Conservation (phyloP, 1,140 invertebrate genomes). For the Eulimnadia texana region DNA sequence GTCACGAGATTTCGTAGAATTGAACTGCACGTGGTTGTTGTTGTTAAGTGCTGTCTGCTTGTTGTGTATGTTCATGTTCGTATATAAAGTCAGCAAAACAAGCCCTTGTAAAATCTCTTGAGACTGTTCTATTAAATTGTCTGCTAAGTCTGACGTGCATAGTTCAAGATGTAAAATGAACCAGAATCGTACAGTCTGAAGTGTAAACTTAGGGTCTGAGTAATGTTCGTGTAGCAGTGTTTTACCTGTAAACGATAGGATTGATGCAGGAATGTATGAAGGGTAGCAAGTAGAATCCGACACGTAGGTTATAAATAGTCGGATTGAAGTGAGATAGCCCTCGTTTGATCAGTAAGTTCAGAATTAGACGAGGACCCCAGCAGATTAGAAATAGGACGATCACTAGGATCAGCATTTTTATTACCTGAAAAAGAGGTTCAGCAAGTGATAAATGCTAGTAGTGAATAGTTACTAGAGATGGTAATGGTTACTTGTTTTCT, state of each 20-base stretch:
- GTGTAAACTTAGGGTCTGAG: no score
- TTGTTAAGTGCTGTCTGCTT: no score
- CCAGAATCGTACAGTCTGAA: no score
- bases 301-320: slow-evolving; percentile 20
- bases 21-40: no score
- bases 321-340: slow-evolving; percentile 20
- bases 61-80: no score
- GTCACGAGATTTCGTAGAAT: no score
- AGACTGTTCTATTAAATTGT: no score
- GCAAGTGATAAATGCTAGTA: not conserved
- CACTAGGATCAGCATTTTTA: slow-evolving; percentile 36
- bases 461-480: not conserved
- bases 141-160: no score
- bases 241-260: slow-evolving; percentile 32
- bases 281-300: slow-evolving; percentile 21
- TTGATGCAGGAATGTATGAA: slow-evolving; percentile 29
- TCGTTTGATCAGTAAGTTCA: slow-evolving; percentile 27
- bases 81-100: no score
- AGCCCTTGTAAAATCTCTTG: no score
- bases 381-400: slow-evolving; percentile 36
- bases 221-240: not conserved
- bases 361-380: slow-evolving; percentile 35
- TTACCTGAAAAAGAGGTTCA: slow-evolving; percentile 26
- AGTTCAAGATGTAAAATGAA: no score
- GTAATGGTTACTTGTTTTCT: slow-evolving; percentile 16